Evolutionary conservation across 1,140 invertebrate species (phyloP).

Genomic region (Pteromalus puparum): DNA sequence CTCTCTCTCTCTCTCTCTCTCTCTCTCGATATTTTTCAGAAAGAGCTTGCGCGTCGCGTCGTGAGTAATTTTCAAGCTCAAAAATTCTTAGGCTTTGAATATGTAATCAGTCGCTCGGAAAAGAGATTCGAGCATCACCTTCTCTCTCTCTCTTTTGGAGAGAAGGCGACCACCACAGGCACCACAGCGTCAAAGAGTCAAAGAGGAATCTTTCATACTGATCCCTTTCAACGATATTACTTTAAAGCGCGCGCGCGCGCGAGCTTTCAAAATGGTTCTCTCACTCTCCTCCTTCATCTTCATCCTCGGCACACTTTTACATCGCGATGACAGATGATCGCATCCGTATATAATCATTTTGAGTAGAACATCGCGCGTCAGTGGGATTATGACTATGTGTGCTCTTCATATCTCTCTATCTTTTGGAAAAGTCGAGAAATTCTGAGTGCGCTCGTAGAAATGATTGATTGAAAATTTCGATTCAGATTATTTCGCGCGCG

Average conservation of each 20-base stretch:
- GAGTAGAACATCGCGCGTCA: background rate
- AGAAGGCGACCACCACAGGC: too few species aligned
- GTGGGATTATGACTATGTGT: too few species aligned
- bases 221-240: conserved; percentile 4
- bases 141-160: too few species aligned
- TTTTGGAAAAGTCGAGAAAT: background rate
- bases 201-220: background rate
- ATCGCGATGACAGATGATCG: background rate
- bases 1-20: too few species aligned
- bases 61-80: background rate
- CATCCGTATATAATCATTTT: background rate
- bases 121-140: too few species aligned
- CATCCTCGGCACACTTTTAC: too few species aligned
- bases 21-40: too few species aligned
- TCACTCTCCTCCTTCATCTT: background rate
- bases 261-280: background rate
- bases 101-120: too few species aligned
- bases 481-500: too few species aligned
- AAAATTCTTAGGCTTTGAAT: background rate
- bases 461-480: too few species aligned
- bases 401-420: background rate
- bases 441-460: too few species aligned
- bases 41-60: too few species aligned
- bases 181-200: background rate
- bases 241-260: background rate